Evolutionary conservation across 2,888 invertebrate species (phyloP).

Genomic region (Eurytoma adleriae): DNA sequence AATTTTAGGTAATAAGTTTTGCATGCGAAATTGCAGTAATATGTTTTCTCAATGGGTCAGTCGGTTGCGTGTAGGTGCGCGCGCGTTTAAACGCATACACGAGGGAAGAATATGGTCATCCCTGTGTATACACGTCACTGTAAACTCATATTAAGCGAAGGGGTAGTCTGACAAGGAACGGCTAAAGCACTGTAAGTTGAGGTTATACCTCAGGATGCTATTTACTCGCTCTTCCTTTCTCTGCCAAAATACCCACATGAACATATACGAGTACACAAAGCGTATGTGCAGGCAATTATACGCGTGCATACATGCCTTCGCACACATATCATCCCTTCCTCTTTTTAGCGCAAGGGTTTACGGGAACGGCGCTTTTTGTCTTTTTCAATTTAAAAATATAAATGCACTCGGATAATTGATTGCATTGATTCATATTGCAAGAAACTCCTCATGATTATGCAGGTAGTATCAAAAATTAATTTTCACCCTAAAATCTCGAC

Average conservation of each 20-base stretch:
- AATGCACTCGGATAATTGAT: too few relatives aligned
- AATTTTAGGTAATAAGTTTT: constrained; percentile 73
- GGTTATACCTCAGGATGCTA: constrained; percentile 59
- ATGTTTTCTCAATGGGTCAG: constrained; percentile 56
- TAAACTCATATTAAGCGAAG: constrained; percentile 61
- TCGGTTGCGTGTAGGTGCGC: constrained; percentile 10
- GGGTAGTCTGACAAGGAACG: constrained; percentile 2
- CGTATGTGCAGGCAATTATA: background rate
- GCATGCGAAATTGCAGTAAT: constrained; percentile 72
- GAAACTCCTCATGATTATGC: too few relatives aligned
- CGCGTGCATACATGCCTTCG: background rate
- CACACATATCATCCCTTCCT: background rate
- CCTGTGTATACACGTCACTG: constrained; percentile 16
- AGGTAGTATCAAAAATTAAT: too few relatives aligned
- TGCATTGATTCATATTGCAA: too few relatives aligned
- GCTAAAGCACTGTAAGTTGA: constrained; percentile 22
- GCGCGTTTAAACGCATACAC: background rate
- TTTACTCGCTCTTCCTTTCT: constrained; percentile 57
- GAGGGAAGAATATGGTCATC: background rate
- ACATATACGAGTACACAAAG: too few relatives aligned
- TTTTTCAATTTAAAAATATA: too few relatives aligned
- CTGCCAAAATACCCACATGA: background rate
- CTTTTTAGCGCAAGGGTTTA: background rate
- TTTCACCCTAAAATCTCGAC: too few relatives aligned
- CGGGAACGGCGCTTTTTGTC: too few relatives aligned